Conservation (phyloP, 1,140 invertebrate genomes). For the Diplogasteroides magnus region DNA sequence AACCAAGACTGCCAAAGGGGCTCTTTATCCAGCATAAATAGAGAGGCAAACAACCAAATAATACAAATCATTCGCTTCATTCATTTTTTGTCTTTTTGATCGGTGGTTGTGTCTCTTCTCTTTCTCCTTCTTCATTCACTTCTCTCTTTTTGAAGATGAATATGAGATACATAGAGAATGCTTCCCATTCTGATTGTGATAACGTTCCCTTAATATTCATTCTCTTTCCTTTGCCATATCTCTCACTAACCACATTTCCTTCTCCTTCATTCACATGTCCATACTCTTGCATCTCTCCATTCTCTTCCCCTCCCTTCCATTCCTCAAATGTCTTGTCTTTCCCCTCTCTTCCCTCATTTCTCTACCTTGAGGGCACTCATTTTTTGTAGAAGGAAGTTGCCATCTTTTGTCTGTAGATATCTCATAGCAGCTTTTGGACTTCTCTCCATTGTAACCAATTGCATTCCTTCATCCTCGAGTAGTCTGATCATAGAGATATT, state of each 20-base stretch:
- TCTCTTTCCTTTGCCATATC: neutral
- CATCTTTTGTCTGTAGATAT: neutral
- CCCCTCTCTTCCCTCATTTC: neutral
- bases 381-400: neutral
- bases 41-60: neutral
- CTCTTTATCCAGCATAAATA: neutral
- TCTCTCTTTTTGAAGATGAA: constrained; percentile 42
- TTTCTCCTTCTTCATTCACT: neutral
- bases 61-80: neutral
- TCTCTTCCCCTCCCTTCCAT: constrained; percentile 7
- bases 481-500: constrained; percentile 65
- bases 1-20: too few relatives aligned
- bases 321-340: neutral
- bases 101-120: neutral
- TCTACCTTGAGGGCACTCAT: neutral
- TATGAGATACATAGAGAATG: constrained; percentile 68
- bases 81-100: neutral
- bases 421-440: constrained; percentile 62
- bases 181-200: constrained; percentile 86
- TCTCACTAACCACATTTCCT: constrained; percentile 33
- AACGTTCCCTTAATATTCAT: constrained; percentile 66
- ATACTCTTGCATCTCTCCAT: constrained; percentile 41
- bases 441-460: constrained; percentile 68
- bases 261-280: constrained; percentile 22
- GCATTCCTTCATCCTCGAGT: constrained; percentile 73